Conservation (phyloP, 2,888 invertebrate species). For the Brenthis hecate region DNA sequence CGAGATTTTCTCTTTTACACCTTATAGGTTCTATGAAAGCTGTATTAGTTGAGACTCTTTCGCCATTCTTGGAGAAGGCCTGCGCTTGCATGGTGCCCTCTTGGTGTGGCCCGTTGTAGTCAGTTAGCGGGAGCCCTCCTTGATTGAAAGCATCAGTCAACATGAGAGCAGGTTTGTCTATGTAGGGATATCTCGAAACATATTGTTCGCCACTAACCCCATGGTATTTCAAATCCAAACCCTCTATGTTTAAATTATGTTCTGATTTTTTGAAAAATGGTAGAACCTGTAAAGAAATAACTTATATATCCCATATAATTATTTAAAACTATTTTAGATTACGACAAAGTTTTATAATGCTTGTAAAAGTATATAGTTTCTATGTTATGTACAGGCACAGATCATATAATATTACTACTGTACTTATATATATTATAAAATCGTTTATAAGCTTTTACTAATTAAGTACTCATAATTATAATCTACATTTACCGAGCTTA, state of each 20-base stretch:
- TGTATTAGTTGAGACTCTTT: conserved; percentile 83
- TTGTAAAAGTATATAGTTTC: neutral
- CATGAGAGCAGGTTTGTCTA: conserved; percentile 79
- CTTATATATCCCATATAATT: neutral
- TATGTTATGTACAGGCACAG: too few species aligned
- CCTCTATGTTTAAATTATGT: conserved; percentile 78
- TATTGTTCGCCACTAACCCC: conserved; percentile 82
- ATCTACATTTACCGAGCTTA: too few species aligned
- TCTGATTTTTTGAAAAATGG: conserved; percentile 87
- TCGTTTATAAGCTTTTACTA: too few species aligned
- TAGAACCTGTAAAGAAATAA: conserved; percentile 64
- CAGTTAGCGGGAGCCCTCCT: conserved; percentile 79
- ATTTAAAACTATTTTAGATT: neutral
- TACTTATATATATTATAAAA: too few species aligned
- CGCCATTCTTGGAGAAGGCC: conserved; percentile 77
- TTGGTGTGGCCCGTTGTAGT: conserved; percentile 80
- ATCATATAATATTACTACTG: too few species aligned
- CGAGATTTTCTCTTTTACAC: conserved; percentile 74
- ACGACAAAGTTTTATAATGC: too few species aligned
- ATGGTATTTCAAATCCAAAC: conserved; percentile 79
- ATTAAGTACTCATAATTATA: too few species aligned
- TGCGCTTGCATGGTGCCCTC: conserved; percentile 83
- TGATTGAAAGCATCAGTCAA: conserved; percentile 82
- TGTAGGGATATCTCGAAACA: conserved; percentile 83
- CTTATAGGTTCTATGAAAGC: conserved; percentile 86